Evolutionary conservation across 2,113 vertebrate genomes (phyloP).

Genomic region (Barbus barbus): DNA sequence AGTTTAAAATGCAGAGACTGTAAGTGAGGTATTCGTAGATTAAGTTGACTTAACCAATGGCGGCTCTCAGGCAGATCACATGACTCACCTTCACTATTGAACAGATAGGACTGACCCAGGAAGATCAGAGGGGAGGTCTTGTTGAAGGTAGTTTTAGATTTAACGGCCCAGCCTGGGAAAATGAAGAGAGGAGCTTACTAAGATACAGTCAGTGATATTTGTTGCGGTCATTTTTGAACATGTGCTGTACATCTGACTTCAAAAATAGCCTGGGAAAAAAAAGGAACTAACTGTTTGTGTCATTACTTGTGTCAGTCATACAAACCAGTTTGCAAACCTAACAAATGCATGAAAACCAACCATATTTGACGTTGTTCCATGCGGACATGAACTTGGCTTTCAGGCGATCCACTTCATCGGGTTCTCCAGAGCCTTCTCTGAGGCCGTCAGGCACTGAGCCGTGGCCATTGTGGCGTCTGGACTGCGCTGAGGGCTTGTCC

Average conservation of each 20-base stretch:
- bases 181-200: conserved; percentile 16
- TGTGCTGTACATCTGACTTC: background rate
- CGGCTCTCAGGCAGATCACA: background rate
- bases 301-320: background rate
- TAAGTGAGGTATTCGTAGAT: too few relatives aligned
- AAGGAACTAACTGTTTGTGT: conserved; percentile 1
- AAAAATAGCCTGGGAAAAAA: background rate
- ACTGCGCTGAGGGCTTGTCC: conserved; percentile 62
- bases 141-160: conserved; percentile 86
- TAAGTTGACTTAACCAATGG: background rate
- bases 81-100: conserved; percentile 80
- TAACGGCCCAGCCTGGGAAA: conserved; percentile 86
- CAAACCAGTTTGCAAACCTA: background rate
- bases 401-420: conserved; percentile 87
- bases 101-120: conserved; percentile 80
- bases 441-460: conserved; percentile 50
- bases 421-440: conserved; percentile 68
- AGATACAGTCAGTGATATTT: background rate
- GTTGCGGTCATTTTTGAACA: background rate
- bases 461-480: conserved; percentile 64
- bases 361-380: conserved; percentile 94
- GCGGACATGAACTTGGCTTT: conserved; percentile 86
- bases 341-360: conserved; percentile 64
- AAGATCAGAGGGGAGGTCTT: conserved; percentile 80
- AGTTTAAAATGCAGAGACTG: too few relatives aligned